Percentiles rank a stretch among this genome's conserved stretches.
Evolutionary conservation across 2,797 vertebrate genomes (phyloP).

Genomic region (Octomys mimax): DNA sequence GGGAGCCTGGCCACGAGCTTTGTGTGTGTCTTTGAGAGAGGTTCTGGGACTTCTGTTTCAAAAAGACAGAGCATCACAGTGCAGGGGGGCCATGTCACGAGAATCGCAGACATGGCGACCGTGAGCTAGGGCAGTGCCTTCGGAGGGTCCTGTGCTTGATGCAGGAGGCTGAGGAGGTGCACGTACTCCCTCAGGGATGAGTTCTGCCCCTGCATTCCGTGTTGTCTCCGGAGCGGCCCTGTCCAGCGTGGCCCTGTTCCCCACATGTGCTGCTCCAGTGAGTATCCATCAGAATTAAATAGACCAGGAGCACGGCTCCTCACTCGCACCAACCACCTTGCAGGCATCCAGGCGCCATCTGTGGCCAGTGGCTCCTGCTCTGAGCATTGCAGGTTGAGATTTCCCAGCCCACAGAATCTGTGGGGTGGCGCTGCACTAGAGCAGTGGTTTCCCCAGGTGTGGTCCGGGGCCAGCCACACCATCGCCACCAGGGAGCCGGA

Average conservation of each 20-base stretch:
- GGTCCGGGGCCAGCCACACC: background rate
- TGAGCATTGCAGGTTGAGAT: rapidly evolving
- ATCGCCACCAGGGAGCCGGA: rapidly evolving
- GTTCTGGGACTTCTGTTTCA: background rate
- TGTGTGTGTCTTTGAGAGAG: background rate
- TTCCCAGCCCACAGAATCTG: background rate
- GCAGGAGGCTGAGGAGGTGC: background rate
- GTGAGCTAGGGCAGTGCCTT: too few relatives aligned
- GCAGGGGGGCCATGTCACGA: rapidly evolving
- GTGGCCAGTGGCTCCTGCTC: rapidly evolving
- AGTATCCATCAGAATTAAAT: too few relatives aligned
- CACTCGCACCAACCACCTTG: rapidly evolving
- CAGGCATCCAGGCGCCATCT: rapidly evolving
- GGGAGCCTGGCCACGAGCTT: background rate
- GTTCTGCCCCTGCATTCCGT: background rate
- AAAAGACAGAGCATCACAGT: background rate
- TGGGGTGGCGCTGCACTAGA: background rate
- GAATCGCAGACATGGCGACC: rapidly evolving
- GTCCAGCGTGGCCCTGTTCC: rapidly evolving
- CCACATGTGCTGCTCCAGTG: background rate
- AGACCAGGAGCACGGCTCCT: background rate
- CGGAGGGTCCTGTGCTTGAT: background rate
- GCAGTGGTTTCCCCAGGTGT: too few relatives aligned
- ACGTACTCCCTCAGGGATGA: rapidly evolving
- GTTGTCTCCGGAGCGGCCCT: background rate